Base-by-base conservation (phyloP, 2,797 vertebrate genomes). In the Sebastes baramenuke region DNA sequence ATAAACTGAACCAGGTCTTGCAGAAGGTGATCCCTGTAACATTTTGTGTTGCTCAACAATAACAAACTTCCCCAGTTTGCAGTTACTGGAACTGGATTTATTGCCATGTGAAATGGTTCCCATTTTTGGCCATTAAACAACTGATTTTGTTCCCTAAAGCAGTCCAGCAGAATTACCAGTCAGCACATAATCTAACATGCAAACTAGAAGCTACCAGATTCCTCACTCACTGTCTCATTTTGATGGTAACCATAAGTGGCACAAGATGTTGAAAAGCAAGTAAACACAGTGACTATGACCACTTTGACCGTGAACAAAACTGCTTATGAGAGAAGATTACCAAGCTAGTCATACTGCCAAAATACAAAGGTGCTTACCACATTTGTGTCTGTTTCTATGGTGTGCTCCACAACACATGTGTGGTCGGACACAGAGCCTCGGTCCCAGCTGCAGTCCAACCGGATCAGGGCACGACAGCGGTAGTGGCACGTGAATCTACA, bases 401-500 rank as follows among this genome's bases (percentile, higher is more conserved):
- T 86, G 83, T 96, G 94, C 83, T 98, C 97, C 2, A 94, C 92
- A 56, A 93, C 94, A 71, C 89, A 90, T 0, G 93, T 77, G 16
- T 90, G 90, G 79, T 96, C 94, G 0, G 82, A 70, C 0, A 77
- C 56, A 9, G 93, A 87, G 32, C 89, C 87, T 3, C 85, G 91
- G 78, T 97, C 96, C 75, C 96, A 96, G 7, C 94, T 96, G 94
- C 98, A 99, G 96, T 99, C 97, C 92, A 99, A 88, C 78, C 90
- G 94, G 90, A 99, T 97, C 77, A 97, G 95, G 8, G 96, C 94
- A 5, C 97, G 96, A 69, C 98, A 99, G 20, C 98, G 97, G 84
- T 98, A 97, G 94, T 99, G 98, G 92, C 98, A 99, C 6, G 96
- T 98, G 94, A 98, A 99, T 87, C 94, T 97, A 93, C 98, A 99